These are phyloP conservation scores for Zoanthus gigantus DNA, from an alignment of 92 coral and sea anemone genomes.

Conservation along the genomic window DNA sequence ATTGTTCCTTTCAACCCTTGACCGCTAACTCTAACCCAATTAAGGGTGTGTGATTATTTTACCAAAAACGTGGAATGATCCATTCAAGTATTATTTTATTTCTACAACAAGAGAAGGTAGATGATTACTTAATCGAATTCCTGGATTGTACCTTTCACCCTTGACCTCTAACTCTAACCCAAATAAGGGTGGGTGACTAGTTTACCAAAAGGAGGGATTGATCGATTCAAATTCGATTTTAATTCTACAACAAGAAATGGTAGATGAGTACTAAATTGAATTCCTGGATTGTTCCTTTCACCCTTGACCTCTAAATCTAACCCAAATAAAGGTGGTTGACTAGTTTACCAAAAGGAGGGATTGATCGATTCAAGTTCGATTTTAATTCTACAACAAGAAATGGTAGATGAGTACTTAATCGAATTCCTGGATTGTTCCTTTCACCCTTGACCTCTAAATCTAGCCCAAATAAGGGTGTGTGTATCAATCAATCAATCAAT, in stretches of 20 bases:
- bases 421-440: neutral
- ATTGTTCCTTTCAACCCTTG: neutral
- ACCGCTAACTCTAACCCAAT: neutral
- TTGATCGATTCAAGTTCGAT: neutral
- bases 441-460: no score
- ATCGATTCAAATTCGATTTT: neutral
- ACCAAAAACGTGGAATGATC: neutral
- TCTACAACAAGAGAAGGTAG: neutral
- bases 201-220: neutral
- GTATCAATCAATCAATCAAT: no score
- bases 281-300: neutral
- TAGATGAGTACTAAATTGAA: neutral
- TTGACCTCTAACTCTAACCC: neutral
- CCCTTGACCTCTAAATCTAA: no score
- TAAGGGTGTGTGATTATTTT: neutral
- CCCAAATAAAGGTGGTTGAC: no score
- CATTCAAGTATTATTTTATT: neutral
- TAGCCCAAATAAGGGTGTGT: no score
- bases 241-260: neutral
- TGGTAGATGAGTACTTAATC: neutral
- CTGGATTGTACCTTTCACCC: neutral
- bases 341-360: no score
- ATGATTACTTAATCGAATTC: neutral
- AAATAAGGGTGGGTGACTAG: neutral
- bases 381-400: neutral